These are phyloP conservation scores for Sphaerophoria rueppellii DNA, from an alignment of 2,888 invertebrate species.

Conservation along the genomic window DNA sequence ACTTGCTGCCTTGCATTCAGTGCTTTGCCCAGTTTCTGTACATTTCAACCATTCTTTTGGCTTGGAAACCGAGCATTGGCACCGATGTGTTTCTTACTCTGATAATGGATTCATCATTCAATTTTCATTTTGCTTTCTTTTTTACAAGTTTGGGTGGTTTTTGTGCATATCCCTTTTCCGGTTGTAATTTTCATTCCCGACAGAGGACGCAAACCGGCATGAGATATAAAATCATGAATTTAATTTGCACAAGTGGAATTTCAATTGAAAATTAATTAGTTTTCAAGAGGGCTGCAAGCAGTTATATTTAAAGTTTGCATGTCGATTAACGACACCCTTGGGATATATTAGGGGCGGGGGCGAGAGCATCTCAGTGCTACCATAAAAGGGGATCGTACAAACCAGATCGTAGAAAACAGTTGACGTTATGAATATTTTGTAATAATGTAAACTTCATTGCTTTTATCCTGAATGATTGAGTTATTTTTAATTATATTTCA, in stretches of 20 bases:
- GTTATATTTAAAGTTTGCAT: conserved; percentile 64
- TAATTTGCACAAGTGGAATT: conserved; percentile 69
- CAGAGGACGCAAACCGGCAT: conserved; percentile 18
- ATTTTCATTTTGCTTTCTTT: conserved; percentile 29
- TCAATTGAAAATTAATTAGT: conserved; percentile 71
- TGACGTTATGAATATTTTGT: conserved; percentile 23
- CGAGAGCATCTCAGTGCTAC: neutral
- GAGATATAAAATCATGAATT: conserved; percentile 64
- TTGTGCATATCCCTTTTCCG: neutral
- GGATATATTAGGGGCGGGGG: neutral
- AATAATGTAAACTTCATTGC: neutral
- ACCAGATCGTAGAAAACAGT: neutral
- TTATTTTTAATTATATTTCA: too few species aligned
- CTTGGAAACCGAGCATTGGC: conserved; percentile 11
- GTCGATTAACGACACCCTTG: conserved; percentile 43
- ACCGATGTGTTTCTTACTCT: conserved; percentile 57
- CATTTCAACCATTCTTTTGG: conserved; percentile 64
- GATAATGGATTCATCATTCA: conserved; percentile 71
- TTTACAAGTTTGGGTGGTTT: neutral
- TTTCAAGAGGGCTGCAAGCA: conserved; percentile 56
- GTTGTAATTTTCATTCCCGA: conserved; percentile 17
- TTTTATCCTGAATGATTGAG: neutral
- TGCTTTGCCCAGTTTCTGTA: conserved; percentile 65
- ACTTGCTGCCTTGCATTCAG: conserved; percentile 50
- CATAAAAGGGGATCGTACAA: conserved; percentile 5